Percentiles rank a stretch among this genome's conserved stretches.
Evolutionary conservation across 2,113 vertebrate genomes (phyloP).

Genomic region (Gallinago undulata): DNA sequence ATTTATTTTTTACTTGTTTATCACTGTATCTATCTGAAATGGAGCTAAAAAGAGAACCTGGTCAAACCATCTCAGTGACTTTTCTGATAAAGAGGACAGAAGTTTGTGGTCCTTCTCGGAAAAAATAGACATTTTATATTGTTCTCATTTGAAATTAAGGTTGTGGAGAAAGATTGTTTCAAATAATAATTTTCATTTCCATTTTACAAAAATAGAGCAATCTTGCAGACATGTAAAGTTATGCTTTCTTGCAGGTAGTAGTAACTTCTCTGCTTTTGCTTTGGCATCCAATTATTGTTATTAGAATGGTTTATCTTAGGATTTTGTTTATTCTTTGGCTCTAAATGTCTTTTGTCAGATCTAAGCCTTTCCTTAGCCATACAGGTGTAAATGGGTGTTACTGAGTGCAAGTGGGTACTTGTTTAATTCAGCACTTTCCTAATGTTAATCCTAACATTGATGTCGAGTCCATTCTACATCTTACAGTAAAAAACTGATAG

Average conservation of each 20-base stretch:
- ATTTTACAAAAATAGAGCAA: neutral
- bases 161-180: neutral
- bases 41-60: neutral
- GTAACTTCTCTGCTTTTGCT: neutral
- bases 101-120: neutral
- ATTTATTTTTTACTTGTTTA: neutral
- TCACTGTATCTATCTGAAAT: neutral
- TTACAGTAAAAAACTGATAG: constrained; percentile 21
- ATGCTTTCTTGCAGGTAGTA: neutral
- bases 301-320: neutral
- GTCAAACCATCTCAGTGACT: neutral
- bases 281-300: neutral
- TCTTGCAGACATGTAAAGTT: neutral
- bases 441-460: constrained; percentile 42
- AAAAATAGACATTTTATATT: neutral
- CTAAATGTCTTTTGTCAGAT: constrained; percentile 5
- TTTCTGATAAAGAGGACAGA: neutral
- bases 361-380: neutral
- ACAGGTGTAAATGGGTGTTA: constrained; percentile 19
- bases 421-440: constrained; percentile 41
- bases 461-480: constrained; percentile 14
- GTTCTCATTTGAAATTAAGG: neutral
- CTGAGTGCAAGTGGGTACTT: constrained; percentile 44
- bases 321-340: constrained; percentile 33
- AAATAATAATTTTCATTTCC: neutral